A percentile compares a stretch with the other conserved stretches of the same genome.
Conservation (phyloP, 2,797 vertebrate genomes). For the Vipera ursinii region DNA sequence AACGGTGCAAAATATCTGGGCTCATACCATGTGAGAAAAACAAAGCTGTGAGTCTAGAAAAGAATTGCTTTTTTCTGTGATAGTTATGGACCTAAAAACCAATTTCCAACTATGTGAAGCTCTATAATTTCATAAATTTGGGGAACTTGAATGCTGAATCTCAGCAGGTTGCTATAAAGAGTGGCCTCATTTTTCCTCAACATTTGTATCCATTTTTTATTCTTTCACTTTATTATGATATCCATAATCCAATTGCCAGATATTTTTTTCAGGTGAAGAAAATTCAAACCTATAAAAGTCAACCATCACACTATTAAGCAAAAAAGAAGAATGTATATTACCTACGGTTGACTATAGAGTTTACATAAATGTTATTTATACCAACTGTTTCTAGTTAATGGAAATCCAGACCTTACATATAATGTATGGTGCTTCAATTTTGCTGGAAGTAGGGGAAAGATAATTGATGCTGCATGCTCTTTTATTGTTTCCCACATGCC, state of each 20-base stretch:
- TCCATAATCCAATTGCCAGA: background rate
- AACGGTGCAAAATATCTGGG: background rate
- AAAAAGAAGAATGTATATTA: conserved; percentile 45
- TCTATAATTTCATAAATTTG: background rate
- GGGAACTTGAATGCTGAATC: background rate
- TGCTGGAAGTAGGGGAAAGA: conserved; percentile 31
- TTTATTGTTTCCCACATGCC: conserved; percentile 60
- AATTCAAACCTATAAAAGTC: conserved; percentile 51
- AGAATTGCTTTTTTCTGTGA: background rate
- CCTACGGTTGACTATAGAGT: conserved; percentile 36
- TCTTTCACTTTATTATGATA: background rate
- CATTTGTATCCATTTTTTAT: background rate
- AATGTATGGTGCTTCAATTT: conserved; percentile 53
- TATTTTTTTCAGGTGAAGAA: conserved; percentile 48
- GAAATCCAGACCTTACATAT: conserved; percentile 54
- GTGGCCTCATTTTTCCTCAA: background rate
- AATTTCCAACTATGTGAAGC: background rate
- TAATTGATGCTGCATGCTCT: conserved; percentile 41
- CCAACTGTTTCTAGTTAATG: conserved; percentile 57
- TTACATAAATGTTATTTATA: conserved; percentile 65
- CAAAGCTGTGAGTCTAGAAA: background rate
- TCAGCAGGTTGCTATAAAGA: background rate
- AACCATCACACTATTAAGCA: conserved; percentile 32
- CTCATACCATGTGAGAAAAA: background rate
- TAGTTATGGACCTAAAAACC: background rate